Evolutionary conservation across 2,113 vertebrate genomes (phyloP), one percentile per base, ranked within the genome.

Genomic region (Tenebrosternarchus preto): DNA sequence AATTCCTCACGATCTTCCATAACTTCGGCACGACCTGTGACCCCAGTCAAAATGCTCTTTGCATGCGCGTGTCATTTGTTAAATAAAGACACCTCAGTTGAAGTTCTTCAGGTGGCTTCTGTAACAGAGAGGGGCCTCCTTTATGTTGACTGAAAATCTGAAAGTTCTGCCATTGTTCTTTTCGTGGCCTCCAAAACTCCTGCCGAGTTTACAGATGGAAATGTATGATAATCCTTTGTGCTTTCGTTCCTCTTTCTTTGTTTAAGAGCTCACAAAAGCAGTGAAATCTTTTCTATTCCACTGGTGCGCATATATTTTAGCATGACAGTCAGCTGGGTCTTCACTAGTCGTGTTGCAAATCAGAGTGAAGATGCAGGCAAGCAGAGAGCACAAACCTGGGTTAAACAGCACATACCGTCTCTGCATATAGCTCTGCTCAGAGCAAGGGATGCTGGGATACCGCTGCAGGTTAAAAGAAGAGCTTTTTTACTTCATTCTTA

Each of bases 221-320:
- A 92, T 92, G 84, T 91, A 92, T 91, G 88, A 91, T 91, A 92
- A 90, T 91, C 86, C 85, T 74, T 77, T 67, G 56, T 81, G 85
- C 82, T 83, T 72, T 66, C 68, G 86, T 53, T 81, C 56, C 69
- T 64, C 84, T 80, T 63, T 87, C 87, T 86, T 85, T 88, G 86
- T 74, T 82, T 76, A 29, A 27, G 20, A 33, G 56, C 66, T 63
- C 68, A 29, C 31, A 43, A 64, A 60, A 24, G 64, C 0, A 31
- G 70, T 2, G n/a, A 46, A 43, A 20, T 27, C 64, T 46, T 60
- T 27, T n/a, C 46, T 8, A 25, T 76, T 80, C 27, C 66, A 79
- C 66, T 59, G 70, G 59, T 69, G 43, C 70, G 68, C n/a, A 36
- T 46, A 25, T 50, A 68, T 74, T 69, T 68, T 50, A 57, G 43